phyloP scores from a whole-genome alignment of 2,888 invertebrate genomes.

The Drosophila demipolita region DNA sequence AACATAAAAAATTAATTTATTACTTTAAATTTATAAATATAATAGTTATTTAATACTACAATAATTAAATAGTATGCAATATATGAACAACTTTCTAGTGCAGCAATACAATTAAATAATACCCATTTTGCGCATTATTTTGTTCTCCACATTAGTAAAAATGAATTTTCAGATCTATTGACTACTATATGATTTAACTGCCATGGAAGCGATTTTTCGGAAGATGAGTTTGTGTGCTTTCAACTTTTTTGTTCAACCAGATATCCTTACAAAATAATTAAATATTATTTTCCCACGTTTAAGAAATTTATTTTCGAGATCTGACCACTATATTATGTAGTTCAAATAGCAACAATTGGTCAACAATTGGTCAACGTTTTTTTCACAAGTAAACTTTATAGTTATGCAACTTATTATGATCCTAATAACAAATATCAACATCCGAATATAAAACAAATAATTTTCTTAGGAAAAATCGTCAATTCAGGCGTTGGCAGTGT shows the following conservation, averaged over 20 bases:
- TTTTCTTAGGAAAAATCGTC: background rate
- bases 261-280: background rate
- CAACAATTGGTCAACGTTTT: too few species aligned
- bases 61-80: background rate
- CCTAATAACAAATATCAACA: background rate
- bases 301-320: background rate
- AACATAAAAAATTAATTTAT: background rate
- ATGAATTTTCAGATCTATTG: background rate
- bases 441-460: background rate
- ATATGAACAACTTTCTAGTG: background rate
- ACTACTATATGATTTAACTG: background rate
- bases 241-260: background rate
- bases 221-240: background rate
- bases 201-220: background rate
- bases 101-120: background rate
- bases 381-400: background rate
- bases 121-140: background rate
- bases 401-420: background rate
- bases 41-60: background rate
- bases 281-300: background rate
- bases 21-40: background rate
- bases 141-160: accelerated
- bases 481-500: background rate
- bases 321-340: background rate
- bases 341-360: background rate